A percentile compares a stretch with the other conserved stretches of the same genome.
phyloP scores from a whole-genome alignment of 2,113 vertebrate genomes.

The Epinephelus cyanopodus region DNA sequence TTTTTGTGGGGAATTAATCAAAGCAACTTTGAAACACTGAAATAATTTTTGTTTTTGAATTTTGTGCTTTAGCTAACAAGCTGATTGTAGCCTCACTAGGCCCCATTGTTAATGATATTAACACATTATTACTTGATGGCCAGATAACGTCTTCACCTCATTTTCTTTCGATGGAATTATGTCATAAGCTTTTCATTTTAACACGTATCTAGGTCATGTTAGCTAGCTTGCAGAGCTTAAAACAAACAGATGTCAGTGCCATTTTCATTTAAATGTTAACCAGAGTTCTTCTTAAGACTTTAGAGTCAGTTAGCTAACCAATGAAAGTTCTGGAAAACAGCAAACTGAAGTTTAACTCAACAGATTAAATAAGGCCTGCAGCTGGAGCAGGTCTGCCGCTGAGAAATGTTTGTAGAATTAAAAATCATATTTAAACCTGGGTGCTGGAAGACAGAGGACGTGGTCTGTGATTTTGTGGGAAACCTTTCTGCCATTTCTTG shows the following conservation, averaged over 20 bases:
- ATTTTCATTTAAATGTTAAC: not conserved
- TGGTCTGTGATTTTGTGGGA: not conserved
- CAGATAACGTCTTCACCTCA: not conserved
- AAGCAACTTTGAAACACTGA: too few relatives aligned
- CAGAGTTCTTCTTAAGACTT: not conserved
- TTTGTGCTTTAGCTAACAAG: not conserved
- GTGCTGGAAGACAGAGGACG: not conserved
- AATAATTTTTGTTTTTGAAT: too few relatives aligned
- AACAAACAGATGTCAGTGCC: not conserved
- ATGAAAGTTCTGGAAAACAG: not conserved
- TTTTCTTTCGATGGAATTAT: too few relatives aligned
- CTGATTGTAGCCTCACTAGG: not conserved
- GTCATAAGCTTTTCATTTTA: too few relatives aligned
- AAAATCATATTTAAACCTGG: not conserved
- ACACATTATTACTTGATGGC: too few relatives aligned
- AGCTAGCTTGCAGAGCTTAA: not conserved
- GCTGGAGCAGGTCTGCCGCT: not conserved
- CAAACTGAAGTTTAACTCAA: not conserved
- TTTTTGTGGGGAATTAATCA: too few relatives aligned
- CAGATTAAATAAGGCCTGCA: not conserved
- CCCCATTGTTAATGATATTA: too few relatives aligned
- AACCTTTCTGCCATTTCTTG: constrained; percentile 7
- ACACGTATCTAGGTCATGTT: not conserved
- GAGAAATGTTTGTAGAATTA: constrained; percentile 21
- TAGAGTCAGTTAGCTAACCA: not conserved